These are phyloP conservation scores for Melanerpes aurifrons DNA, from an alignment of 2,113 vertebrate genomes.

Conservation along the genomic window DNA sequence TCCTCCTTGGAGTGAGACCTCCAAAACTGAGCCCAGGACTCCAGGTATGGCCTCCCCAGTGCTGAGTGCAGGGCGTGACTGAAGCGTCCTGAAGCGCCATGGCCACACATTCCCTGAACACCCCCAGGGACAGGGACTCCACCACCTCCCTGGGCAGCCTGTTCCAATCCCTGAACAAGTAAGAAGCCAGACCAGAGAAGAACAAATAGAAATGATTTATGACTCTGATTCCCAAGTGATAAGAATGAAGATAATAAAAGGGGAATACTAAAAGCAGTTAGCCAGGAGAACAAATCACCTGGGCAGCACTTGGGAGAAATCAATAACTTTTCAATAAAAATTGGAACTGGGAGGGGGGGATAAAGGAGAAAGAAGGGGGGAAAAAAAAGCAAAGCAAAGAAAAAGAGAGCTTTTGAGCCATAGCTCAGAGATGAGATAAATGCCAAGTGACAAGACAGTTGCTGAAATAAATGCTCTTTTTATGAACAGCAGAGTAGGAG, in stretches of 20 bases:
- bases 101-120: too few species aligned
- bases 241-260: conserved; percentile 42
- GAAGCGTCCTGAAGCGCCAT: too few species aligned
- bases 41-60: too few species aligned
- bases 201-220: conserved; percentile 29
- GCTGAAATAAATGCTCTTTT: conserved; percentile 79
- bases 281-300: conserved; percentile 57
- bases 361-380: too few species aligned
- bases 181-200: background rate
- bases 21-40: too few species aligned
- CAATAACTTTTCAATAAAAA: conserved; percentile 77
- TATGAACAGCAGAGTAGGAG: conserved; percentile 79
- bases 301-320: conserved; percentile 67
- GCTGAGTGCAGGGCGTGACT: too few species aligned
- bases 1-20: too few species aligned
- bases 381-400: background rate
- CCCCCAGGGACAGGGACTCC: too few species aligned
- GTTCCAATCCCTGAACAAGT: too few species aligned
- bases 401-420: conserved; percentile 66
- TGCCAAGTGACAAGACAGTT: conserved; percentile 75
- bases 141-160: too few species aligned
- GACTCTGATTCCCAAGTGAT: conserved; percentile 53
- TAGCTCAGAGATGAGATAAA: conserved; percentile 79
- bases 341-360: conserved; percentile 2
- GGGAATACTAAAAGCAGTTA: conserved; percentile 58